Evolutionary conservation across 2,797 vertebrate genomes (phyloP), one percentile per base, ranked within the genome.

Genomic region (Poeciliopsis presidionis): DNA sequence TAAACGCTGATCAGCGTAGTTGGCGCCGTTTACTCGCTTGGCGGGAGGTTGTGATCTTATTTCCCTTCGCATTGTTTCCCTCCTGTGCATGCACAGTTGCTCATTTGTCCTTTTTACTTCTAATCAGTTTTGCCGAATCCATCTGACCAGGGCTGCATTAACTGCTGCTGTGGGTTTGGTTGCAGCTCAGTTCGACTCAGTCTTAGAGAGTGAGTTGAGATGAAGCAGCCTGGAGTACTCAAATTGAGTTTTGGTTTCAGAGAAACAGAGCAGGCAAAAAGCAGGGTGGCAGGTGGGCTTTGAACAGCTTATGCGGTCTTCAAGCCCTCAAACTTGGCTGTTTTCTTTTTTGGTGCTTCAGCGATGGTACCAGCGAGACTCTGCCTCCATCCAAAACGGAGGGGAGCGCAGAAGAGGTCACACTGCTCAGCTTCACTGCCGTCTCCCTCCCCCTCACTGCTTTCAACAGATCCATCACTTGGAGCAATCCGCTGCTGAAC

Each of bases 401-500:
- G 81, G 85, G 80, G 30, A 86, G 86, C 79, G 84, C 85, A 89
- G 89, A 87, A 92, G 84, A 93, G 92, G 90, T 93, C 91, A 93
- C 72, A 67, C 69, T 88, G 70, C 86, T 92, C 85, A 88, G 84
- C 84, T 89, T 90, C 79, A 63, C 90, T 70, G 81, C 84, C 75
- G 88, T 88, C 90, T 90, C 87, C 88, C 87, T 90, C 89, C 90
- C 87, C 90, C 90, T 84, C 88, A 90, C 88, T 75, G 72, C 87
- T 92, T 93, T 92, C 79, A 92, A 94, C 86, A 83, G 90, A 82
- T 93, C 89, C 89, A 92, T 93, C 90, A 92, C 88, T 92, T 79
- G 86, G 87, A 94, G 93, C 93, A 67, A 92, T 93, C 51, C 59
- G n/a, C 87, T 89, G 79, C 89, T 88, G 88, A 85, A 88, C 89